Evolutionary conservation across 2,797 vertebrate genomes (phyloP), one percentile per base, ranked within the genome.

Genomic region (Astyanax mexicanus): DNA sequence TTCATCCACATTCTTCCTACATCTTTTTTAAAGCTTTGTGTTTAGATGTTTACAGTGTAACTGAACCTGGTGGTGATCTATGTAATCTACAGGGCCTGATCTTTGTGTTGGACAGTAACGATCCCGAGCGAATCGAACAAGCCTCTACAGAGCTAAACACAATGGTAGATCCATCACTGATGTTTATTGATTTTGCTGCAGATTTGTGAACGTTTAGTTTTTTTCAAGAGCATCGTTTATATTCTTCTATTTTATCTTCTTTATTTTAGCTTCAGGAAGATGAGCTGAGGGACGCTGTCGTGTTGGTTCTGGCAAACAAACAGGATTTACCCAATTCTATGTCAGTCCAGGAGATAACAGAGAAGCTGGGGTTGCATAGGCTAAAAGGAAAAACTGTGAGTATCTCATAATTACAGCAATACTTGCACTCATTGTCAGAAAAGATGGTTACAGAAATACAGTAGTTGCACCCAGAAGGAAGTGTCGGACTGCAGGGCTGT

Each of bases 261-360:
- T 40, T 35, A 11, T 51, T 57, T 35, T 21, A 82, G 81, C 72
- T 83, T 12, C 61, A 55, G 6, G 78, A 75, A 10, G 49, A 78
- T 6, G 75, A n/a, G 44, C 70, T 83, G 81, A 78, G 72, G 51
- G 75, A 83, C 0, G n/a, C 32, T 0, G 58, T 65, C n/a, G 5
- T 80, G 64, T 42, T 83, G 49, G 64, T 83, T 75, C 65, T 80
- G 7, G 81, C 81, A 2, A 83, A 83, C 69, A 83, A 83, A 23
- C 81, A 83, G 72, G 81, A 83, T 70, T 73, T 78, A 72, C 79
- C 79, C 19, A 66, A 79, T n/a, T 79, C 75, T 1, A 74, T 83
- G 62, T 13, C 67, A 4, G 67, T 75, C 1, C 68, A 64, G 0
- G 69, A 83, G 72, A 54, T 80, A 51, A 73, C 81, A 1, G 72